Evolutionary conservation across 1,140 invertebrate genomes (phyloP).

Genomic region (Cydia amplana): DNA sequence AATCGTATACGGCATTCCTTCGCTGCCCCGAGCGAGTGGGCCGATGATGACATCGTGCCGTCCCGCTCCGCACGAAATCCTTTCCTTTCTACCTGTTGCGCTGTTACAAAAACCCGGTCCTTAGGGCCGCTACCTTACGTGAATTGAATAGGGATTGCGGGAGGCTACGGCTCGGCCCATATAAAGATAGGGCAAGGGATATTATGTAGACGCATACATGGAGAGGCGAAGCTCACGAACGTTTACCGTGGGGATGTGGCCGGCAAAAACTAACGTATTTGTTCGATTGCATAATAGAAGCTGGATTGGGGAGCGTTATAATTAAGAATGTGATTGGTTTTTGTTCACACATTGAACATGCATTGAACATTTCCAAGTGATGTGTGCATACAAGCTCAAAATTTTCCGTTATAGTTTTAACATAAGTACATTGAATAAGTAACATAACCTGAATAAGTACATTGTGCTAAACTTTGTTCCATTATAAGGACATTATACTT

Average conservation of each 20-base stretch:
- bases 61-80: constrained; percentile 73
- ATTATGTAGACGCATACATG: constrained; percentile 57
- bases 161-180: constrained; percentile 75
- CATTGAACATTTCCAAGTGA: not conserved
- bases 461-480: too few relatives aligned
- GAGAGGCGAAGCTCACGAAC: constrained; percentile 52
- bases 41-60: constrained; percentile 54
- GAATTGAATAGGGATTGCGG: constrained; percentile 75
- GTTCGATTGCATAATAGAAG: constrained; percentile 71
- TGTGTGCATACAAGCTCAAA: not conserved
- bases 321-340: constrained; percentile 58
- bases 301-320: constrained; percentile 57
- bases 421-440: too few relatives aligned
- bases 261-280: constrained; percentile 53
- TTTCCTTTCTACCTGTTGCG: constrained; percentile 79
- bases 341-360: too few relatives aligned
- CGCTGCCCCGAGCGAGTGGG: constrained; percentile 61
- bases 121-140: constrained; percentile 78
- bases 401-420: not conserved
- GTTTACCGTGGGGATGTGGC: constrained; percentile 67
- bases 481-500: not conserved
- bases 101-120: constrained; percentile 78
- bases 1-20: constrained; percentile 77
- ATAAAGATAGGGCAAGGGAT: constrained; percentile 75
- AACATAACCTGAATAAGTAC: too few relatives aligned